Base-by-base conservation (phyloP, 2,113 vertebrate genomes). In the Myrmophylax atrothorax region DNA sequence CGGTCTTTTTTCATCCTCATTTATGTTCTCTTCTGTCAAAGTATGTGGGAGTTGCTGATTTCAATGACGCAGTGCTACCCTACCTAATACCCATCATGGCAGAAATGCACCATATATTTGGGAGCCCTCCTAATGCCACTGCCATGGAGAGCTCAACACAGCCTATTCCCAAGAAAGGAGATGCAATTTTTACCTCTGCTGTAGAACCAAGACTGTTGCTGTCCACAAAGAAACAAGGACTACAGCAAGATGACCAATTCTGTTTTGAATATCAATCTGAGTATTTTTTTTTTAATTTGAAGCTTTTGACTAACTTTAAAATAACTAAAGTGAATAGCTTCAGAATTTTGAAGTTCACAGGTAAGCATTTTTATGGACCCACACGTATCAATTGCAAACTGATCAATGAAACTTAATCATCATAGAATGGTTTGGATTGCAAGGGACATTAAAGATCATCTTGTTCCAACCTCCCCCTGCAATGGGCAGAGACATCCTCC, bases 81-180 rank as follows among this genome's bases (percentile, higher is more conserved):
- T 38, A n/a, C 46, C 70, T 15, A 52, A 76, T 5, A 11, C 52
- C 49, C 9, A 9, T 2, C 0, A 0, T 0, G 4, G 47, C 50
- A 7, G 1, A 90, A 92, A 44, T 1, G 9, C 38, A 53, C 28
- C 35, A 7, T 17, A 18, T 10, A 44, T 19, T 31, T 35, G 52
- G 20, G 26, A 77, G 28, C 26, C 22, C 22, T 80, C 25, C 19
- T 52, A 3, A 42, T 33, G 38, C 33, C 47, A 24, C 15, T 8
- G 49, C 50, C 56, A 13, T 0, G 5, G 19, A 38, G 29, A 60
- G 50, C 38, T 42, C 22, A 38, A 33, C 20, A 47, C n/a, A 77
- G 14, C 16, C 47, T 62, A 31, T 18, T 10, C 22, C 24, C 14
- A 14, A 5, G 35, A 53, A 76, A 47, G n/a, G 28, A 5, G 26